Evolutionary conservation across 2,113 vertebrate species (phyloP).

Genomic region (Spea multiplicata): DNA sequence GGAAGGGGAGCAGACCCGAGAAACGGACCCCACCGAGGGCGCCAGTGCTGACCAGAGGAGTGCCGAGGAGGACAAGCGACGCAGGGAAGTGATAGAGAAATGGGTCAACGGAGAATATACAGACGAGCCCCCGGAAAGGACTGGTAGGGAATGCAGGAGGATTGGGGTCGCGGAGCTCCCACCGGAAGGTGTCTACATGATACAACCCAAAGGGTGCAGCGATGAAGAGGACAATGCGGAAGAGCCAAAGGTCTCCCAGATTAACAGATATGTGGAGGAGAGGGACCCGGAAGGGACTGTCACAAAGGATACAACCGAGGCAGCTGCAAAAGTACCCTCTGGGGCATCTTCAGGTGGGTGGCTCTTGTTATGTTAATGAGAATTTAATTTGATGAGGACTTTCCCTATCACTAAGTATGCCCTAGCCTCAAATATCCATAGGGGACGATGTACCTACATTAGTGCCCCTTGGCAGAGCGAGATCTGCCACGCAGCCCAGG

Average conservation of each 20-base stretch:
- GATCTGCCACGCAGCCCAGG: too few relatives aligned
- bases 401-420: too few relatives aligned
- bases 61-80: slow-evolving; percentile 87
- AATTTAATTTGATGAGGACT: too few relatives aligned
- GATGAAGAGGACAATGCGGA: slow-evolving; percentile 88
- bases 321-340: slow-evolving; percentile 58
- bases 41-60: slow-evolving; percentile 72
- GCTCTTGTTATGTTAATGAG: not conserved
- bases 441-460: too few relatives aligned
- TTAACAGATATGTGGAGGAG: slow-evolving; percentile 71
- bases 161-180: slow-evolving; percentile 73
- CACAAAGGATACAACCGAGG: slow-evolving; percentile 68
- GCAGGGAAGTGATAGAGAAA: slow-evolving; percentile 96
- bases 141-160: slow-evolving; percentile 61
- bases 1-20: slow-evolving; percentile 71
- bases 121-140: slow-evolving; percentile 71
- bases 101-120: slow-evolving; percentile 97
- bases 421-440: too few relatives aligned
- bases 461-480: too few relatives aligned
- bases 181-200: slow-evolving; percentile 95
- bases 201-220: slow-evolving; percentile 95
- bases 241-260: slow-evolving; percentile 70
- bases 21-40: slow-evolving; percentile 72
- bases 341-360: slow-evolving; percentile 64
- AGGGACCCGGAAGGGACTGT: slow-evolving; percentile 73